Evolutionary conservation across 2,797 vertebrate species (phyloP).

Genomic region (Sus cebifrons): DNA sequence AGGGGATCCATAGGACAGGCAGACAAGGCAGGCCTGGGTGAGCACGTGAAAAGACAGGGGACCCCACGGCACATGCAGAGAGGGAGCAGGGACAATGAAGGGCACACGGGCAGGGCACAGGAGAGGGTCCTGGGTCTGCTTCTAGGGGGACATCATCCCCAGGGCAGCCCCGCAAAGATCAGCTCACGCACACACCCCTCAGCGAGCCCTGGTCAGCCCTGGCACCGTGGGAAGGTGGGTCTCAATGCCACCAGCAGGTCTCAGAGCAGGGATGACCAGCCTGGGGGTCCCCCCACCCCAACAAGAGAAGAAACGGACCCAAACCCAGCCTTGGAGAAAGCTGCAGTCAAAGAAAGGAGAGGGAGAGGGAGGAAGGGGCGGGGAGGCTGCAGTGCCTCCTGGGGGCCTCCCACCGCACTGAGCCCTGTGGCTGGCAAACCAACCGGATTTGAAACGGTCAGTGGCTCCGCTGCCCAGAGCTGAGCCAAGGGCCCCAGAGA

Average conservation of each 20-base stretch:
- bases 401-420: not conserved
- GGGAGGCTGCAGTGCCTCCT: not conserved
- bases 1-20: not conserved
- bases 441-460: not conserved
- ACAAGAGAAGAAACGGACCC: not conserved
- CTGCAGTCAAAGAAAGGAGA: not conserved
- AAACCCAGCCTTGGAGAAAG: not conserved
- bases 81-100: not conserved
- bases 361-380: not conserved
- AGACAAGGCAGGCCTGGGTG: not conserved
- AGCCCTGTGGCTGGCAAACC: not conserved
- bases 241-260: not conserved
- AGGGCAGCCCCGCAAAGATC: not conserved
- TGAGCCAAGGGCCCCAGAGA: not conserved
- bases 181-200: not conserved
- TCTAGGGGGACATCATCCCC: not conserved
- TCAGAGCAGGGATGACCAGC: not conserved
- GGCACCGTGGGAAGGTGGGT: not conserved
- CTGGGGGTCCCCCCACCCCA: not conserved
- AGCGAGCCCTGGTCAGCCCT: not conserved
- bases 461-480: not conserved
- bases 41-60: too few species aligned
- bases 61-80: not conserved
- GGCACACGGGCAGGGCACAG: not conserved
- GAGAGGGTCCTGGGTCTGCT: not conserved